Evolutionary conservation across 1,140 invertebrate species (phyloP).

Genomic region (Musca domestica): DNA sequence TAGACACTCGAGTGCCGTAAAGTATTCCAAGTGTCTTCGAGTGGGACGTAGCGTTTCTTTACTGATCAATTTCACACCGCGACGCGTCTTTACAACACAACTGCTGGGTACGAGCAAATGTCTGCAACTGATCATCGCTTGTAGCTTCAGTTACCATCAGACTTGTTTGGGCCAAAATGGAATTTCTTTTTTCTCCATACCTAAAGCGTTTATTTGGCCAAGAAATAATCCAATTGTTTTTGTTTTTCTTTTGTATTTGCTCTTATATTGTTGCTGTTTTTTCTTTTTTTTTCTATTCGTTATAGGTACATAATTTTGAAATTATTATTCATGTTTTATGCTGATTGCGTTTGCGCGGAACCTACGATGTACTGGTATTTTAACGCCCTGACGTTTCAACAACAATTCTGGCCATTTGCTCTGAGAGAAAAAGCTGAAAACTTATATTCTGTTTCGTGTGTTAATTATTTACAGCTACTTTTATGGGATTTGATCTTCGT

Average conservation of each 20-base stretch:
- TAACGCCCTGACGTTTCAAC: no score
- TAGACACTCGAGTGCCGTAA: not conserved
- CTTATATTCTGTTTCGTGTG: no score
- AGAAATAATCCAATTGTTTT: slow-evolving; percentile 7
- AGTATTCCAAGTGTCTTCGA: slow-evolving; percentile 1
- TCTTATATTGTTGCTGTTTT: not conserved
- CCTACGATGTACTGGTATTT: no score
- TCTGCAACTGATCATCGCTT: slow-evolving; percentile 51
- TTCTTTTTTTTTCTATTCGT: not conserved
- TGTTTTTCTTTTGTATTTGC: not conserved
- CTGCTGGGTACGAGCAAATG: slow-evolving; percentile 52
- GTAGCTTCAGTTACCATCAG: slow-evolving; percentile 48
- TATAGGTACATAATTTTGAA: no score
- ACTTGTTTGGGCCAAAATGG: slow-evolving; percentile 31
- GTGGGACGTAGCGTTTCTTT: slow-evolving; percentile 5
- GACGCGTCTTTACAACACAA: slow-evolving; percentile 49
- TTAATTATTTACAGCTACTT: no score
- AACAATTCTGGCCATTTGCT: no score
- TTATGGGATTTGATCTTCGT: no score
- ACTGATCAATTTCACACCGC: slow-evolving; percentile 16
- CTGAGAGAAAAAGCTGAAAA: no score
- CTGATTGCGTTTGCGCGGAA: no score
- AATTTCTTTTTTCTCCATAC: slow-evolving; percentile 9
- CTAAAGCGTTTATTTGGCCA: not conserved
- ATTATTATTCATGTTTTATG: no score